Evolutionary conservation across 2,888 invertebrate species (phyloP).

Genomic region (Agonopterix subpropinquella): DNA sequence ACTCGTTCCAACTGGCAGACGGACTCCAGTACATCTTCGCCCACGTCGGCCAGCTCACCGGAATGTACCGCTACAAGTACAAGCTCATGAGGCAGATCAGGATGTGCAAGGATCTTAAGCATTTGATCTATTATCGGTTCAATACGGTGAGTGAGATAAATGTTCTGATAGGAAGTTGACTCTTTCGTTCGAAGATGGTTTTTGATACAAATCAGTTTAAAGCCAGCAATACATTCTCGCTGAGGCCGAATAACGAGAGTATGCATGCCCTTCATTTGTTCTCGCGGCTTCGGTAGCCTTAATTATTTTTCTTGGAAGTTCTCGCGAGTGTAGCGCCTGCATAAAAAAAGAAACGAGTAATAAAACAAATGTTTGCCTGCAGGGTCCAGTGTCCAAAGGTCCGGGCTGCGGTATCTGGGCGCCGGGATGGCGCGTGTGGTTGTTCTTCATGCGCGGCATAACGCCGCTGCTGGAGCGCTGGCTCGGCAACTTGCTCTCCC

Average conservation of each 20-base stretch:
- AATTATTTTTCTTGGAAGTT: too few relatives aligned
- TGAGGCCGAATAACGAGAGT: too few relatives aligned
- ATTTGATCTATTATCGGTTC: slow-evolving; percentile 98
- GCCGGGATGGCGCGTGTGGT: slow-evolving; percentile 99
- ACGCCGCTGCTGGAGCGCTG: slow-evolving; percentile 98
- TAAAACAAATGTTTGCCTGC: neutral
- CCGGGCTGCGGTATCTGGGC: slow-evolving; percentile 99
- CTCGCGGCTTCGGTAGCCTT: too few relatives aligned
- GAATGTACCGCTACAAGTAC: slow-evolving; percentile 99
- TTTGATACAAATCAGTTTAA: too few relatives aligned
- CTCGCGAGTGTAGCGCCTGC: too few relatives aligned
- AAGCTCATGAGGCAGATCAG: slow-evolving; percentile 99
- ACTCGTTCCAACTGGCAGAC: slow-evolving; percentile 98
- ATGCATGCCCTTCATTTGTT: too few relatives aligned
- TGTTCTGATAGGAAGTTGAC: too few relatives aligned
- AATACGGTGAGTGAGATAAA: slow-evolving; percentile 85
- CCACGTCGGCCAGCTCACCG: slow-evolving; percentile 99
- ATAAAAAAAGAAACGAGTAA: too few relatives aligned
- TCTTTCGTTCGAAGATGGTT: too few relatives aligned
- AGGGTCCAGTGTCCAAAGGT: slow-evolving; percentile 98
- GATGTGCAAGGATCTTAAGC: slow-evolving; percentile 99
- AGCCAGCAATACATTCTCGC: too few relatives aligned
- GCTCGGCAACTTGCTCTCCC: slow-evolving; percentile 98
- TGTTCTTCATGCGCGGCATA: slow-evolving; percentile 99
- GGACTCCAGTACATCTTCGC: slow-evolving; percentile 99